Conservation (phyloP, 2,797 vertebrate genomes). For the Nyctalus aviator region DNA sequence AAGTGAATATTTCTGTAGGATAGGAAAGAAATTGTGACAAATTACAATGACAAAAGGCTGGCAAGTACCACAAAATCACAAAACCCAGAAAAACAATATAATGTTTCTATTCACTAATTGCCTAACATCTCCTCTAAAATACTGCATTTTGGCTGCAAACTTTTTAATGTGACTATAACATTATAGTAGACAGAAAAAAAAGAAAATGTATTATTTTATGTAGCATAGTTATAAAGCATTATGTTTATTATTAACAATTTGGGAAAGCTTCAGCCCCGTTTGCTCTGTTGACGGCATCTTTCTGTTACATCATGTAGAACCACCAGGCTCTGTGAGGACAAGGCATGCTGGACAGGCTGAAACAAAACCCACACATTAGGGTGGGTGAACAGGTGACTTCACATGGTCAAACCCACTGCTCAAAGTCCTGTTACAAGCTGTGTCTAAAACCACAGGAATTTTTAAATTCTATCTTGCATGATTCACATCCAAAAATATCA, state of each 20-base stretch:
- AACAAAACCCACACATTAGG: background rate
- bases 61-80: conserved; percentile 5
- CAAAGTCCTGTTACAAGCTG: background rate
- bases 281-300: background rate
- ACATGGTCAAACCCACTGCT: background rate
- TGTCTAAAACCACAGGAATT: background rate
- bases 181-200: conserved; percentile 10
- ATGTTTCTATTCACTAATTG: background rate
- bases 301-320: background rate
- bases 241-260: conserved; percentile 14
- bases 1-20: conserved; percentile 1
- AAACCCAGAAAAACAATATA: conserved; percentile 21
- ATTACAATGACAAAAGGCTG: background rate
- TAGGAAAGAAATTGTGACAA: conserved; percentile 49
- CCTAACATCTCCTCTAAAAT: background rate
- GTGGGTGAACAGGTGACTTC: background rate
- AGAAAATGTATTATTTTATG: background rate
- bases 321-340: background rate
- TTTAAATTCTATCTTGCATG: conserved; percentile 37
- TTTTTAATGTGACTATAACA: background rate
- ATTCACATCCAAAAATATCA: background rate
- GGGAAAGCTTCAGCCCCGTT: background rate
- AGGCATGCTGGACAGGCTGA: background rate
- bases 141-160: background rate
- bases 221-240: background rate